Evolutionary conservation across 2,888 invertebrate species (phyloP).

Genomic region (Ophioninae sp.): DNA sequence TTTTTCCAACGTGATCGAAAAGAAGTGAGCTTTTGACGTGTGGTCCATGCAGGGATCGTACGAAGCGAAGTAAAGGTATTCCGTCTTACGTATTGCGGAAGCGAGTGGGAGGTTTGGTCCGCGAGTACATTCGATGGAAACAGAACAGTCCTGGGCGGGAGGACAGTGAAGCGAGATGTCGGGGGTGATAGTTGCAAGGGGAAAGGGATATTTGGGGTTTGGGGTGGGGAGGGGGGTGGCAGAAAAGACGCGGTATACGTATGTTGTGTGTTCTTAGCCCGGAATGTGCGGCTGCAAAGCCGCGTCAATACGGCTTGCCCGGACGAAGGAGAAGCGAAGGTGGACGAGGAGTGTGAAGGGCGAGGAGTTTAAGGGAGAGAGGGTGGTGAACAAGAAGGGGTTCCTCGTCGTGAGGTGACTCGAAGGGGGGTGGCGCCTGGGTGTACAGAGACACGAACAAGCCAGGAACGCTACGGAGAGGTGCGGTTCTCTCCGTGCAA

Average conservation of each 20-base stretch:
- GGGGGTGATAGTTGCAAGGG: constrained; percentile 19
- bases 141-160: constrained; percentile 26
- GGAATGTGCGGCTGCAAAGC: constrained; percentile 75
- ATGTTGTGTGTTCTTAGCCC: constrained; percentile 70
- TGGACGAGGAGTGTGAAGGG: constrained; percentile 50
- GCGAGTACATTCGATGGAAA: constrained; percentile 22
- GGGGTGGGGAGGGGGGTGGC: constrained; percentile 32
- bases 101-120: constrained; percentile 40
- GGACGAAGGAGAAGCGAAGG: constrained; percentile 67
- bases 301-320: constrained; percentile 76
- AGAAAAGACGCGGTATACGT: constrained; percentile 57
- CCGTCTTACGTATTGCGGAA: constrained; percentile 52
- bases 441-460: constrained; percentile 50
- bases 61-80: constrained; percentile 53
- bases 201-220: neutral
- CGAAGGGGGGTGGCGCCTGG: constrained; percentile 44
- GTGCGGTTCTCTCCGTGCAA: constrained; percentile 56
- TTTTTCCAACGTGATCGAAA: constrained; percentile 22
- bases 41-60: constrained; percentile 22
- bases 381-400: constrained; percentile 33
- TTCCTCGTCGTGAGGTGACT: constrained; percentile 51
- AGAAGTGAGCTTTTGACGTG: constrained; percentile 11
- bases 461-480: constrained; percentile 45
- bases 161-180: constrained; percentile 38
- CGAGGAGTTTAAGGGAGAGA: constrained; percentile 55